Percentiles rank a stretch among this genome's conserved stretches.
Conservation (phyloP, 2,113 vertebrate genomes). For the Gallinago media region DNA sequence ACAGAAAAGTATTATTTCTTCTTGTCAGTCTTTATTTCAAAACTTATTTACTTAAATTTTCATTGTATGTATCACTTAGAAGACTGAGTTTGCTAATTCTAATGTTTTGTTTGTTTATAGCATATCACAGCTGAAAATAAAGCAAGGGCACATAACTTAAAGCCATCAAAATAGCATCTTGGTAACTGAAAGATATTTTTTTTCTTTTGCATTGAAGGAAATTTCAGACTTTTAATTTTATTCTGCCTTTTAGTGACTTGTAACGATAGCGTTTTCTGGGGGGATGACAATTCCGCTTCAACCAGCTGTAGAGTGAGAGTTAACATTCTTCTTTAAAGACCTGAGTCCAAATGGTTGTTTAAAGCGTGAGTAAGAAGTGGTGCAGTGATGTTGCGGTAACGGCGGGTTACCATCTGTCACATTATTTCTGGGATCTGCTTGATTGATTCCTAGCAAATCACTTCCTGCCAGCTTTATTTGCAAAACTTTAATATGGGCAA, state of each 20-base stretch:
- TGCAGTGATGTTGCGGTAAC: constrained; percentile 19
- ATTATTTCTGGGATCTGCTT: constrained; percentile 40
- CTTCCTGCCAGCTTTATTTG: constrained; percentile 61
- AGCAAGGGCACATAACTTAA: background rate
- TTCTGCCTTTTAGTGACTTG: background rate
- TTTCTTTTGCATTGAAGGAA: background rate
- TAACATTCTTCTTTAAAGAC: constrained; percentile 18
- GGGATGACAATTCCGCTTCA: background rate
- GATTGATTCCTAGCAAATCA: constrained; percentile 42
- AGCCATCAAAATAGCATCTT: background rate
- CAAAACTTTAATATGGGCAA: constrained; percentile 44
- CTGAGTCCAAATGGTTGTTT: constrained; percentile 39
- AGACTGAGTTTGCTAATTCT: background rate
- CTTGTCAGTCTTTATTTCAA: background rate
- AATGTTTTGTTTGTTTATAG: background rate
- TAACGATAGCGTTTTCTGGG: background rate
- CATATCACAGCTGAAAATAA: constrained; percentile 2
- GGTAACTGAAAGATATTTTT: background rate
- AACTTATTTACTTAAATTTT: background rate
- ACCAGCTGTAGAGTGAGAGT: constrained; percentile 19
- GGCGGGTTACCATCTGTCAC: constrained; percentile 31
- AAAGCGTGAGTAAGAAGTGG: background rate
- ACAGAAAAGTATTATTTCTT: background rate
- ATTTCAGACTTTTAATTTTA: background rate
- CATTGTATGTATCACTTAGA: background rate